A percentile compares a stretch with the other conserved stretches of the same genome.
Conservation (phyloP, 2,888 invertebrate genomes). For the Tricholauxania praeusta region DNA sequence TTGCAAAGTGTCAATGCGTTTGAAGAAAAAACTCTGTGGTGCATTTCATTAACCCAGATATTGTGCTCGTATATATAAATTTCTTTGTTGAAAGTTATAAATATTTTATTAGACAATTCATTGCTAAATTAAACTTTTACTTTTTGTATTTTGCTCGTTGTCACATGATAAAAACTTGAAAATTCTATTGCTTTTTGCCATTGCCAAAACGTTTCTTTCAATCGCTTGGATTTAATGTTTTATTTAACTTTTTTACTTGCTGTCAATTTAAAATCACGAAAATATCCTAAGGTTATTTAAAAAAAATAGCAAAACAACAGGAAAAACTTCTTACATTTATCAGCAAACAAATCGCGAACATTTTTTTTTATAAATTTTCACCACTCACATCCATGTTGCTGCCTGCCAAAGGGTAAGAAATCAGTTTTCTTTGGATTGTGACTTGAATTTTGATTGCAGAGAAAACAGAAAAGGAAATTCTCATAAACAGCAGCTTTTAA, state of each 20-base stretch:
- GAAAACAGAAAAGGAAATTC: neutral
- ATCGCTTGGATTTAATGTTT: neutral
- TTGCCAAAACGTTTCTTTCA: neutral
- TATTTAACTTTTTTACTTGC: neutral
- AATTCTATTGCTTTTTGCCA: neutral
- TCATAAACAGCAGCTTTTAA: neutral
- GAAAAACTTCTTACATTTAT: conserved; percentile 6
- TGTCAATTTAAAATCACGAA: conserved; percentile 15
- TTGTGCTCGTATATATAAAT: neutral
- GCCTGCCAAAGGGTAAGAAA: conserved; percentile 29
- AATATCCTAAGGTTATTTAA: conserved; percentile 17
- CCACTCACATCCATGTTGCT: conserved; percentile 4
- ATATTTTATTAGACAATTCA: neutral
- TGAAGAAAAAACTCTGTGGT: neutral
- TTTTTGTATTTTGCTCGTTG: conserved; percentile 7
- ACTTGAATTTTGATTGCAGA: conserved; percentile 33
- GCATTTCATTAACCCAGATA: conserved; percentile 30
- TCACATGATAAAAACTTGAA: neutral
- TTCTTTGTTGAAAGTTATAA: neutral
- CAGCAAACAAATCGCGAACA: conserved; percentile 27
- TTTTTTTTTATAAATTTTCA: neutral
- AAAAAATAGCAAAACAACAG: conserved; percentile 2
- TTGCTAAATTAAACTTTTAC: neutral
- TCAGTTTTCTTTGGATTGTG: conserved; percentile 29
- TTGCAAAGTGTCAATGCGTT: neutral